A percentile compares a stretch with the other conserved stretches of the same genome.
phyloP scores from a whole-genome alignment of 2,888 invertebrate genomes.

The Acleris holmiana region DNA sequence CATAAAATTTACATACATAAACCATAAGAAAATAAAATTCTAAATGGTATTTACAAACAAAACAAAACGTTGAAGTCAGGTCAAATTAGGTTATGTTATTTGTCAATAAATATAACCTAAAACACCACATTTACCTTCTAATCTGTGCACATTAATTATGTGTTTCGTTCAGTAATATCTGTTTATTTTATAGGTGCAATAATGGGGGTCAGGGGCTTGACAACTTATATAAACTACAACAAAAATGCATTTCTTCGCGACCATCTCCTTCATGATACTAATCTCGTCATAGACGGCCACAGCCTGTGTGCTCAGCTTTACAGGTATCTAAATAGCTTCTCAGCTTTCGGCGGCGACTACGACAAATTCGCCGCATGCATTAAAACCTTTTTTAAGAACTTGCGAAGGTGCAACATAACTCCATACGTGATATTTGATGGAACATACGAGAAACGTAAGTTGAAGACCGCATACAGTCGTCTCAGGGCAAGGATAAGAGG shows the following conservation, averaged over 20 bases:
- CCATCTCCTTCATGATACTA: conserved; percentile 86
- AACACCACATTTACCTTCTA: too few relatives aligned
- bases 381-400: conserved; percentile 87
- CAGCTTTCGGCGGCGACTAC: conserved; percentile 94
- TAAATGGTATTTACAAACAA: too few relatives aligned
- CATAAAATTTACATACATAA: too few relatives aligned
- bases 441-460: conserved; percentile 88
- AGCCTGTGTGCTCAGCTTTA: conserved; percentile 90
- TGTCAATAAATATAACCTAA: too few relatives aligned
- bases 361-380: conserved; percentile 88
- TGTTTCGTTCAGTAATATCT: too few relatives aligned
- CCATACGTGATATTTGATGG: conserved; percentile 93
- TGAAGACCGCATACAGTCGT: conserved; percentile 86
- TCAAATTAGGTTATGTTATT: too few relatives aligned
- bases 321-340: conserved; percentile 83
- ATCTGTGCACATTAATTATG: too few relatives aligned
- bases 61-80: too few relatives aligned
- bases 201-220: conserved; percentile 94
- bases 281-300: conserved; percentile 92
- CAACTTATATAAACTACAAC: conserved; percentile 89
- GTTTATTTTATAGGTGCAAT: conserved; percentile 21
- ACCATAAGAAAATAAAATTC: too few relatives aligned
- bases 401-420: conserved; percentile 88
- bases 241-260: conserved; percentile 86
- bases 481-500: conserved; percentile 84